phyloP scores from a whole-genome alignment of 2,797 vertebrate genomes.

The Moxostoma hubbsi region DNA sequence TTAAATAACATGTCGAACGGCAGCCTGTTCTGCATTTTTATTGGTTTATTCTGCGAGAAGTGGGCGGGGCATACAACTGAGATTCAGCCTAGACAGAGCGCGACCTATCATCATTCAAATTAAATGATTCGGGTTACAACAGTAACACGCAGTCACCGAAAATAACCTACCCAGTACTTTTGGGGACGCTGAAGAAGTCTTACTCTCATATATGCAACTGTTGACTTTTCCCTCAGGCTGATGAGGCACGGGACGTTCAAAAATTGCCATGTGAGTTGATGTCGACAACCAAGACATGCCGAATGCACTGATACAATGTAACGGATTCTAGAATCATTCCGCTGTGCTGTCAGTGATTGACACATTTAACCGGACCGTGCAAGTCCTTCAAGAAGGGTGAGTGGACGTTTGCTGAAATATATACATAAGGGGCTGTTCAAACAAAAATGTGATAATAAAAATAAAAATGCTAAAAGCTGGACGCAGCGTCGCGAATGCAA shows the following conservation, averaged over 20 bases:
- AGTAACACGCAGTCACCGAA: slow-evolving; percentile 63
- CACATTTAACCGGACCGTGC: slow-evolving; percentile 49
- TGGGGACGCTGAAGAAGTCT: slow-evolving; percentile 66
- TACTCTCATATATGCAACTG: slow-evolving; percentile 65
- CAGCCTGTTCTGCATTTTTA: slow-evolving; percentile 20
- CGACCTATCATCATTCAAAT: slow-evolving; percentile 78
- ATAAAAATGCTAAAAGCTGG: too few relatives aligned
- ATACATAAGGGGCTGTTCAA: too few relatives aligned
- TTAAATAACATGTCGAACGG: slow-evolving; percentile 47
- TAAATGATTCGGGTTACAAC: slow-evolving; percentile 72
- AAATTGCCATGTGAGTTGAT: slow-evolving; percentile 74
- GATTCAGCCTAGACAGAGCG: slow-evolving; percentile 76
- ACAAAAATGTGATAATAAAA: too few relatives aligned
- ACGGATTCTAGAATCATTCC: slow-evolving; percentile 34
- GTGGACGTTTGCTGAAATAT: slow-evolving; percentile 25
- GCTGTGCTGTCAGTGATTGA: slow-evolving; percentile 49
- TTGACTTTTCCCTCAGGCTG: slow-evolving; percentile 55
- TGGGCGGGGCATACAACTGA: slow-evolving; percentile 38
- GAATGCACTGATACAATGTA: slow-evolving; percentile 36
- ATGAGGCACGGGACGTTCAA: slow-evolving; percentile 31
- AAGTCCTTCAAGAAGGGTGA: slow-evolving; percentile 58
- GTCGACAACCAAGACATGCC: slow-evolving; percentile 22
- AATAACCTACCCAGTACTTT: slow-evolving; percentile 69
- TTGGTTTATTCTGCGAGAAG: slow-evolving; percentile 40
- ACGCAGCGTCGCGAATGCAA: too few relatives aligned